These are phyloP conservation scores for Cuniculus paca DNA, from an alignment of 2,797 vertebrate genomes.

Conservation along the genomic window DNA sequence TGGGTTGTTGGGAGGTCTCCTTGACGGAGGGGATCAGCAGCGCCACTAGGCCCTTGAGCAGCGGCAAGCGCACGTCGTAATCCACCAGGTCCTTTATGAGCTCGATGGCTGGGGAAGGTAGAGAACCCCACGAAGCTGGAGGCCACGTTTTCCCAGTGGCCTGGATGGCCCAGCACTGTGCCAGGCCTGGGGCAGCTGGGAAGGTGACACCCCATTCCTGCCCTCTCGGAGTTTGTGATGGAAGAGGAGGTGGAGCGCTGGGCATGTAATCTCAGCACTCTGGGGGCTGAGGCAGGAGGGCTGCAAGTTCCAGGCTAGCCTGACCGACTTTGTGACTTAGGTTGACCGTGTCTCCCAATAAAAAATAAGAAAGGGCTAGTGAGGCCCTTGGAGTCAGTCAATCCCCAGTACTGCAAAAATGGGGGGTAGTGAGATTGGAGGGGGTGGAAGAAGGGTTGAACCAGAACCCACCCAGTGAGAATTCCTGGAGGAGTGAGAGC, in stretches of 20 bases:
- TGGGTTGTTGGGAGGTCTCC: constrained; percentile 34
- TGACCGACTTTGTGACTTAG: background rate
- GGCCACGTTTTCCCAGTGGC: background rate
- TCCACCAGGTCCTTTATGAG: constrained; percentile 89
- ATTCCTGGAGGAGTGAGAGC: background rate
- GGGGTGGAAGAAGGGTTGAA: background rate
- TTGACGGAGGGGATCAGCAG: constrained; percentile 87
- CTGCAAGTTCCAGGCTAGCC: background rate
- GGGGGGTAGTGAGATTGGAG: background rate
- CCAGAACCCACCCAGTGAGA: background rate
- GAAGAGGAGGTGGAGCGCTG: background rate
- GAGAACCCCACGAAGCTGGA: background rate
- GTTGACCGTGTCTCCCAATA: background rate
- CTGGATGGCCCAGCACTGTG: background rate
- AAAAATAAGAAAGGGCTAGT: background rate
- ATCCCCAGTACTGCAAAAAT: background rate
- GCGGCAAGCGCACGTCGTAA: constrained; percentile 84
- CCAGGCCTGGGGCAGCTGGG: background rate
- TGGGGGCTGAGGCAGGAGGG: background rate
- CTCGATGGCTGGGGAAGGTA: constrained; percentile 87
- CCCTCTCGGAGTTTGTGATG: background rate
- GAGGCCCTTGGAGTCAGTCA: background rate
- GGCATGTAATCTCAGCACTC: background rate
- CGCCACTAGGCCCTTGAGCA: constrained; percentile 90
- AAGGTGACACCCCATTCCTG: background rate